These are phyloP conservation scores for Penaeus japonicus DNA, from an alignment of 1,140 invertebrate genomes.

Conservation along the genomic window DNA sequence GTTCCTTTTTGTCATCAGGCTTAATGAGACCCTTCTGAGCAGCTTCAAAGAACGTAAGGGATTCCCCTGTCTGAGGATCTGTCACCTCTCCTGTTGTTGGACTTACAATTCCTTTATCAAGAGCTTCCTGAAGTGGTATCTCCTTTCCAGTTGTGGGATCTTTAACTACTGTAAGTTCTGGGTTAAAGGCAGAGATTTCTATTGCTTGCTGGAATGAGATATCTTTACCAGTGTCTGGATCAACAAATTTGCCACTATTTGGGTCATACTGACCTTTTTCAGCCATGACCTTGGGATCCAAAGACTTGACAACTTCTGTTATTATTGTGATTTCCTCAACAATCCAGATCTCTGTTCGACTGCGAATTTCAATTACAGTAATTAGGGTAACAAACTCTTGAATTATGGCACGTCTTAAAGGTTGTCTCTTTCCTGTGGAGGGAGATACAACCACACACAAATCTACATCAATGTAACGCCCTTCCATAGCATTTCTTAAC, in stretches of 20 bases:
- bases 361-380: conserved; percentile 49
- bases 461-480: conserved; percentile 53
- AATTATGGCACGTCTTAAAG: conserved; percentile 27
- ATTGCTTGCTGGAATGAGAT: conserved; percentile 83
- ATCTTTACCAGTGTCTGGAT: conserved; percentile 77
- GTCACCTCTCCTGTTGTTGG: conserved; percentile 80
- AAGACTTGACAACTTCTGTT: conserved; percentile 66
- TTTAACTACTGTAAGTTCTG: conserved; percentile 69
- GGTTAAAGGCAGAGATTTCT: conserved; percentile 78
- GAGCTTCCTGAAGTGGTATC: conserved; percentile 77
- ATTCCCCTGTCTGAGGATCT: conserved; percentile 81
- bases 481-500: conserved; percentile 51
- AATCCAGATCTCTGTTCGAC: conserved; percentile 54
- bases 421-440: conserved; percentile 26
- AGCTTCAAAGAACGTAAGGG: conserved; percentile 85
- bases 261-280: conserved; percentile 79
- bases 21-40: conserved; percentile 66
- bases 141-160: conserved; percentile 67
- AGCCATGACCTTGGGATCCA: conserved; percentile 74
- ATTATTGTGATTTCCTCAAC: conserved; percentile 61
- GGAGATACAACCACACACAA: conserved; percentile 48
- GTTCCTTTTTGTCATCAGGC: conserved; percentile 76
- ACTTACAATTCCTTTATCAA: conserved; percentile 78
- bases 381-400: conserved; percentile 27
- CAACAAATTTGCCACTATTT: conserved; percentile 76